Base-by-base conservation (phyloP, 2,797 vertebrate genomes). In the Glyptemys insculpta region DNA sequence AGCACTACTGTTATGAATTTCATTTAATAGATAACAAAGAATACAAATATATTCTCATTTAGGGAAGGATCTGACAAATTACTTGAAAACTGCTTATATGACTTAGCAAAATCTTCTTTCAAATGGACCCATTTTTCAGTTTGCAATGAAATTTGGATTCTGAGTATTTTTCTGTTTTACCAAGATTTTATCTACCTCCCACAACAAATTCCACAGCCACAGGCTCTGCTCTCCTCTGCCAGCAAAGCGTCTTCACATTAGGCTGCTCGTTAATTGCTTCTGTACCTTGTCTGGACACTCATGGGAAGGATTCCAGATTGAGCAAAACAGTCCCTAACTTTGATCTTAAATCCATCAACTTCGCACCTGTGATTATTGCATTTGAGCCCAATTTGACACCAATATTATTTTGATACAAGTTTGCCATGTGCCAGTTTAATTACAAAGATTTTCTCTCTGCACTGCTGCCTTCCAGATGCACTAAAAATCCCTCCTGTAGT, bases 401-500 rank as follows among this genome's bases (percentile, higher is more conserved):
- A 9, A 52, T 57, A 74, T 87, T 76, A 83, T 86, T 97, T 89
- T 96, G 93, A 94, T 0, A 23, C 87, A 97, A 88, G 95, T 97
- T 94, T 95, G 82, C 93, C 56, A 90, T 53, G 80, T 93, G 91
- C 92, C 93, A 92, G 41, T 83, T 95, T 87, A 93, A 94, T 96
- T 89, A 94, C 81, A 91, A 94, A 89, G 18, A 52, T 21, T 54
- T 82, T 65, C 54, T 59, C 74, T 91, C 79, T 90, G 53, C 89
- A 34, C 89, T 89, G 84, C 81, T 95, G 92, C 94, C 84, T 96
- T 92, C 92, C 95, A 96, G 92, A 95, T 92, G 84, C 95, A 81
- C 68, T 87, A 1, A 95, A 96, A 86, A 92, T 81, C 92, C 86
- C 89, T 87, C 93, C 86, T 90, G 74, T 82, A 89, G 94, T 82